Percentiles rank a stretch among this genome's conserved stretches.
phyloP scores from a whole-genome alignment of 2,888 invertebrate genomes.

The Caenorhabditis afra region DNA sequence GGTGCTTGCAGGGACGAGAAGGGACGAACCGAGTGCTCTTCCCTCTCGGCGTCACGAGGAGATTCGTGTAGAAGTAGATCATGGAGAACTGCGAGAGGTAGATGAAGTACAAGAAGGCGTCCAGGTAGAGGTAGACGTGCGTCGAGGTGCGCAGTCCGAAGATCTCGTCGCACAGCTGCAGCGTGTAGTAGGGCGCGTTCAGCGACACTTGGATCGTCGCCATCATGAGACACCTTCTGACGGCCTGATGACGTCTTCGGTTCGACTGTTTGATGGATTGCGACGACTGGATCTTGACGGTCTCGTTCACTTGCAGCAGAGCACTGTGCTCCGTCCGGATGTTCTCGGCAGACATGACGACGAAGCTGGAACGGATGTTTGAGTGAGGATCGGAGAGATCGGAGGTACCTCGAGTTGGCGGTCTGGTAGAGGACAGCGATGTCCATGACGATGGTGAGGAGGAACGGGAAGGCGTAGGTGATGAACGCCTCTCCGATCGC shows the following conservation, averaged over 20 bases:
- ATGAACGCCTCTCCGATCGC: constrained; percentile 71
- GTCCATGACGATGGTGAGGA: constrained; percentile 73
- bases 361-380: constrained; percentile 32
- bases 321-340: constrained; percentile 34
- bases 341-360: constrained; percentile 54
- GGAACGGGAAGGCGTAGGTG: constrained; percentile 74
- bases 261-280: constrained; percentile 61
- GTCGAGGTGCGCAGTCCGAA: constrained; percentile 59
- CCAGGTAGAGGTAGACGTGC: constrained; percentile 68
- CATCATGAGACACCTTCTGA: constrained; percentile 73
- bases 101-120: constrained; percentile 73
- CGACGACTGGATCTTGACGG: constrained; percentile 63
- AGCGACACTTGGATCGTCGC: constrained; percentile 73
- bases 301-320: constrained; percentile 45
- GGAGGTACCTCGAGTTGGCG: constrained; percentile 35
- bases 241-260: constrained; percentile 69
- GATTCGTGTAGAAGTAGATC: constrained; percentile 69
- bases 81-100: constrained; percentile 75
- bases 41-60: constrained; percentile 51
- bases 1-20: not conserved
- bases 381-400: not conserved
- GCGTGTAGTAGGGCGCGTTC: constrained; percentile 74
- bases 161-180: constrained; percentile 73
- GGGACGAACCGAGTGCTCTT: constrained; percentile 34
- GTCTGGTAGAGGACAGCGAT: constrained; percentile 69